These are phyloP conservation scores for Eupithecia subumbrata DNA, from an alignment of 2,888 invertebrate species.

Conservation along the genomic window DNA sequence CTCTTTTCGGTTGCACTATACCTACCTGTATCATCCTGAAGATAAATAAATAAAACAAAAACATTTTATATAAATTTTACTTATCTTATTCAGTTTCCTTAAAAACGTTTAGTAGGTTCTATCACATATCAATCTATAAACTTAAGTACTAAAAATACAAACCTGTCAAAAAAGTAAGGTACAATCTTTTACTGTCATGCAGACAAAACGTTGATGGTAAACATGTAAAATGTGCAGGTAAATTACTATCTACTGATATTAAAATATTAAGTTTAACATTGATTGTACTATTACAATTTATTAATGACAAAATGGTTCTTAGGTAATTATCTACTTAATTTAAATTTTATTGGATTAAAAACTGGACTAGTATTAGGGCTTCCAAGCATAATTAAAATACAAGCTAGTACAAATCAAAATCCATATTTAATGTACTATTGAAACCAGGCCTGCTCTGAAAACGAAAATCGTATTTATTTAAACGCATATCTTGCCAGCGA, in stretches of 20 bases:
- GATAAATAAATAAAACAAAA: neutral
- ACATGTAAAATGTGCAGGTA: neutral
- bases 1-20: too few relatives aligned
- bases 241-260: neutral
- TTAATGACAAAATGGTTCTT: neutral
- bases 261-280: neutral
- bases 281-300: neutral
- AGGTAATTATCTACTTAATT: neutral
- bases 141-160: slow-evolving; percentile 3
- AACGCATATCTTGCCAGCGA: too few relatives aligned
- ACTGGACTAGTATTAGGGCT: slow-evolving; percentile 5
- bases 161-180: neutral
- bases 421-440: neutral
- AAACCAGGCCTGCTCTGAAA: neutral
- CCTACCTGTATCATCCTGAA: neutral
- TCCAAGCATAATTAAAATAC: neutral
- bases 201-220: neutral
- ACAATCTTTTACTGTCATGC: neutral
- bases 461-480: too few relatives aligned
- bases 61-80: neutral
- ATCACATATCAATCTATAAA: neutral
- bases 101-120: neutral
- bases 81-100: neutral
- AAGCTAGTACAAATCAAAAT: neutral
- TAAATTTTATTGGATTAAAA: neutral